These are phyloP conservation scores for Himalopsyche kuldschensis DNA, from an alignment of 2,888 invertebrate species.

Conservation along the genomic window DNA sequence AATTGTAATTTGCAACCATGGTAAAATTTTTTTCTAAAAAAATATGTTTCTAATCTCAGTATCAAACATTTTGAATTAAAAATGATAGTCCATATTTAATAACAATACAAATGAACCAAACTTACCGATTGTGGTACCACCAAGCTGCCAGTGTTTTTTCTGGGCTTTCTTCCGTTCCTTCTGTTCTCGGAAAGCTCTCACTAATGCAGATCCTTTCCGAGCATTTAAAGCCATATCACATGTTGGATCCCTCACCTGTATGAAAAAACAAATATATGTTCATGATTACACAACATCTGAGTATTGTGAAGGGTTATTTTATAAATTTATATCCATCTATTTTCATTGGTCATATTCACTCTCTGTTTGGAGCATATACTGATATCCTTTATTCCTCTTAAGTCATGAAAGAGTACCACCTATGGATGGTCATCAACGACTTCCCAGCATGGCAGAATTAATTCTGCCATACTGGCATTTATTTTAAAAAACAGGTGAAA, in stretches of 20 bases:
- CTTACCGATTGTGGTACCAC: conserved; percentile 87
- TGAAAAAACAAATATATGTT: not conserved
- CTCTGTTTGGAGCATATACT: too few relatives aligned
- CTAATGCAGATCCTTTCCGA: conserved; percentile 89
- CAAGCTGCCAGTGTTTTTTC: conserved; percentile 98
- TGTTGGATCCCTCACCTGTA: conserved; percentile 82
- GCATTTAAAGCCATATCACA: conserved; percentile 97
- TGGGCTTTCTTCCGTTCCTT: conserved; percentile 96
- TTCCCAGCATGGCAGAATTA: too few relatives aligned
- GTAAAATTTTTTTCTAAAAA: too few relatives aligned
- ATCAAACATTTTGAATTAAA: too few relatives aligned
- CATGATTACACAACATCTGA: not conserved
- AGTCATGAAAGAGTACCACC: too few relatives aligned
- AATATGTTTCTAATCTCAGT: too few relatives aligned
- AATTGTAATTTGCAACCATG: not conserved
- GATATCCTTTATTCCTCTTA: too few relatives aligned
- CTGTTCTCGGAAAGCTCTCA: conserved; percentile 89
- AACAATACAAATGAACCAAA: not conserved
- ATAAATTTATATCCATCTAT: too few relatives aligned
- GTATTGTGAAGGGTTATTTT: not conserved
- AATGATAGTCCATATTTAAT: not conserved
- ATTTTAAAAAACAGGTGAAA: too few relatives aligned
- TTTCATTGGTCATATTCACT: too few relatives aligned
- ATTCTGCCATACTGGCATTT: too few relatives aligned
- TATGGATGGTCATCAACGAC: too few relatives aligned